Base-by-base conservation (phyloP, 1,140 invertebrate genomes). In the Mycetomoellerius zeteki region DNA sequence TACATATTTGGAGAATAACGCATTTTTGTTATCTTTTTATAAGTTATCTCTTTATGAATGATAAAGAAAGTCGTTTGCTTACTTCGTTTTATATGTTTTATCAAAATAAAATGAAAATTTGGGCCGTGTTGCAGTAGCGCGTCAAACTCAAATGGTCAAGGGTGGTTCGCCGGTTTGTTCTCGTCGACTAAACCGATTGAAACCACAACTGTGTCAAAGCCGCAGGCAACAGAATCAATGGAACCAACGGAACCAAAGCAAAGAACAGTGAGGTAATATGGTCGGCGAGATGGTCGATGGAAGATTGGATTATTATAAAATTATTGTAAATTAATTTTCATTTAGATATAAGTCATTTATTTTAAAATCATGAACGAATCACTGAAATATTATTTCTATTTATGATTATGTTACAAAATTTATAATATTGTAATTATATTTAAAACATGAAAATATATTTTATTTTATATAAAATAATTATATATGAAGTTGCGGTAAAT, bases 151-250 rank as follows among this genome's bases (percentile, higher is more conserved):
- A 90, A 84, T 94, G 93, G 77, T 93, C 93, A 90, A 90, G 93
- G 95, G 92, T 95, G 94, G 95, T 95, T 95, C 54, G 92, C 91
- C 93, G 91, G 93, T 84, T 95, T 92, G 92, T 94, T 95, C 88
- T 94, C 93, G 30, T 93, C 94, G 47, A 89, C 93, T 8, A 94
- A 95, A 93, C 67, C 94, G 84, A 85, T 87, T 78, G 87, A 93
- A 90, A 81, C 89, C 62, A 90, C 92, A 71, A 80, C 88, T 85
- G 80, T 86, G 24, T 65, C 92, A 77, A 90, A 94, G 85, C 62
- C 92, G 84, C 73, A 93, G 64, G 76, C 93, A 21, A 86, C 89
- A 60, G 92, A 93, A 77, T 82, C 93, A 10, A 86, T 87, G 82
- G 92, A 95, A 88, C 64, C 93, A 76, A 77, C 87, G 87, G 92